Conservation (phyloP, 2,113 vertebrate genomes). For the Rostratula benghalensis region DNA sequence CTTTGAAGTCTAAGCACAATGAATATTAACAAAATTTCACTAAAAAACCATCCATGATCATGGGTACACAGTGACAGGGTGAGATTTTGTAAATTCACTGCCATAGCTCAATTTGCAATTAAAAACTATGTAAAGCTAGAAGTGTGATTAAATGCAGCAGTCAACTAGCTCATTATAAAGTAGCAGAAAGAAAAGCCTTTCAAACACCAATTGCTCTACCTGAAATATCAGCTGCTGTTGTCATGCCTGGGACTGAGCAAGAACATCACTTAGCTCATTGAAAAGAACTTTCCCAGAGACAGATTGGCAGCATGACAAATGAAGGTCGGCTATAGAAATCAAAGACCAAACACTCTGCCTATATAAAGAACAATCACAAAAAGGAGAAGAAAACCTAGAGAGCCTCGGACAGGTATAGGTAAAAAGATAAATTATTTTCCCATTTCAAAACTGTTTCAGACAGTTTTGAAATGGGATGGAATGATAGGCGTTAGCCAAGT, state of each 20-base stretch:
- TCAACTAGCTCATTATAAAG: constrained; percentile 30
- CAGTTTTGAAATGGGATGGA: no score
- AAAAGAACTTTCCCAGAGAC: constrained; percentile 43
- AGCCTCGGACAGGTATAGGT: neutral
- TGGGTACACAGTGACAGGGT: neutral
- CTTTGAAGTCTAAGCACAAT: neutral
- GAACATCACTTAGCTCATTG: neutral
- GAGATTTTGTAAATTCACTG: constrained; percentile 8
- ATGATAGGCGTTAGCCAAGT: neutral
- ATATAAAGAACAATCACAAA: neutral
- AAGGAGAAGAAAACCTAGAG: neutral
- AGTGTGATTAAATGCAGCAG: constrained; percentile 36
- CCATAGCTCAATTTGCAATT: constrained; percentile 29
- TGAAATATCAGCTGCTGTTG: constrained; percentile 38
- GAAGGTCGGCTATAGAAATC: neutral
- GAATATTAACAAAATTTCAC: neutral
- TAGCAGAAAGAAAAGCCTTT: constrained; percentile 31
- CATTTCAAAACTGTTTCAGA: neutral
- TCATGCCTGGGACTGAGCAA: constrained; percentile 19
- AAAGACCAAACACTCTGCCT: neutral
- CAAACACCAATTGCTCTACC: constrained; percentile 34
- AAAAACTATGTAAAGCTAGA: constrained; percentile 28
- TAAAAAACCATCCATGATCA: neutral
- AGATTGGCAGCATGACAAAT: constrained; percentile 37
- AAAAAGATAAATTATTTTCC: neutral